These are phyloP conservation scores for Gymnobelideus leadbeateri DNA, from an alignment of 2,113 vertebrate species.

Conservation along the genomic window DNA sequence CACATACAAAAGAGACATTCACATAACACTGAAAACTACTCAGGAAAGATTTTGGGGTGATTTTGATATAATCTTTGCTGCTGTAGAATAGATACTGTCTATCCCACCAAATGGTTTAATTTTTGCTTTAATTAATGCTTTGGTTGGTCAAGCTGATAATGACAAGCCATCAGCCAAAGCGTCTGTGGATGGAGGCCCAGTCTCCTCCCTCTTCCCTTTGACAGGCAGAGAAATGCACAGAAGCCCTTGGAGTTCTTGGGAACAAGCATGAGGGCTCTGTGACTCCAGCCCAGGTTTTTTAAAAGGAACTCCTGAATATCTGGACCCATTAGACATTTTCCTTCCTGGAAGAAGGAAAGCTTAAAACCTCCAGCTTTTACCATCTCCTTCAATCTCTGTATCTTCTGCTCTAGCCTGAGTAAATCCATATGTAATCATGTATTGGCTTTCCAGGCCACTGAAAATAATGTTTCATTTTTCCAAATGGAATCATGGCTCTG, in stretches of 20 bases:
- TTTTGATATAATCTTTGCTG: not conserved
- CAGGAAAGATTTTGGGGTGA: not conserved
- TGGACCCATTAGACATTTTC: slow-evolving; percentile 57
- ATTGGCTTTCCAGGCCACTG: slow-evolving; percentile 27
- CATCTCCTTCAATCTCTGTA: slow-evolving; percentile 48
- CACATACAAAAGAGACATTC: not conserved
- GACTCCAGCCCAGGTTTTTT: not conserved
- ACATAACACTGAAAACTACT: not conserved
- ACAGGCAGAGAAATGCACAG: not conserved
- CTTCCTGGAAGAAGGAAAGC: not conserved
- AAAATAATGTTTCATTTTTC: slow-evolving; percentile 24
- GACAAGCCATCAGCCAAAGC: not conserved
- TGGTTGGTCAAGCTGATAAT: not conserved
- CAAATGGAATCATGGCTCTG: slow-evolving; percentile 46
- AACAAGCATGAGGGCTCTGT: slow-evolving; percentile 17
- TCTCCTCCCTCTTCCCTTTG: slow-evolving; percentile 4
- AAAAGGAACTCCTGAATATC: not conserved
- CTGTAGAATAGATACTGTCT: not conserved
- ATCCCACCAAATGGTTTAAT: not conserved
- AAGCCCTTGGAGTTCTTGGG: not conserved
- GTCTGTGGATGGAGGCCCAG: not conserved
- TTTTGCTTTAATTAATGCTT: not conserved
- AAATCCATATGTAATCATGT: slow-evolving; percentile 47
- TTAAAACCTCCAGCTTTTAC: slow-evolving; percentile 37
- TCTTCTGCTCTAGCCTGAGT: slow-evolving; percentile 53